These are phyloP conservation scores for Aplodontia rufa DNA, from an alignment of 2,113 vertebrate species.

Conservation along the genomic window DNA sequence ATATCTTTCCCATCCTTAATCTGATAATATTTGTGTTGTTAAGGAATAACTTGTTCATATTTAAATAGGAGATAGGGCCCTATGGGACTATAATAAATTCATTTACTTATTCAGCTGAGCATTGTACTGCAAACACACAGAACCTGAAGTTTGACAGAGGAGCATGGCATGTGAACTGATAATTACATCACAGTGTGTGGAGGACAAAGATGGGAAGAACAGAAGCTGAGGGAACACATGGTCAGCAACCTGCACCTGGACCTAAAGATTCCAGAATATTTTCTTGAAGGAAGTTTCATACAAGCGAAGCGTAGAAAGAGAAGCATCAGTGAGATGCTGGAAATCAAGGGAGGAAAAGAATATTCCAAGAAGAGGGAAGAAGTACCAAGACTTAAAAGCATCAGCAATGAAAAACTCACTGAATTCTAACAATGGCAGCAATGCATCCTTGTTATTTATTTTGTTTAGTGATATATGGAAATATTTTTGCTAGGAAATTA, in stretches of 20 bases:
- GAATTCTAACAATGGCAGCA: not conserved
- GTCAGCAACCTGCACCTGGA: not conserved
- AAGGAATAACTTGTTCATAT: not conserved
- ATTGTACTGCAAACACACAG: not conserved
- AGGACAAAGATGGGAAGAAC: not conserved
- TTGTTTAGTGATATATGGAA: not conserved
- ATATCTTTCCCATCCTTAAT: not conserved
- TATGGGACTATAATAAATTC: not conserved
- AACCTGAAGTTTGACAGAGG: not conserved
- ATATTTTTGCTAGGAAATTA: not conserved
- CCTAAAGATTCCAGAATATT: not conserved
- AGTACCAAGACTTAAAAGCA: not conserved
- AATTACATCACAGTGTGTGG: not conserved
- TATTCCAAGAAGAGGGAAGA: not conserved
- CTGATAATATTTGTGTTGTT: not conserved
- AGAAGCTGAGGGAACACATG: not conserved
- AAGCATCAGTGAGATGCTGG: not conserved
- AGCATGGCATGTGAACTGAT: not conserved
- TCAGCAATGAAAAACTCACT: not conserved
- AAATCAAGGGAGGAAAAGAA: not conserved
- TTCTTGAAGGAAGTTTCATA: not conserved
- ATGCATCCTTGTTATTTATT: not conserved
- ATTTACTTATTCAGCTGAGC: not conserved
- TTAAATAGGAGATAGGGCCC: not conserved
- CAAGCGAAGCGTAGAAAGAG: not conserved